Evolutionary conservation across 2,113 vertebrate genomes (phyloP), one percentile per base, ranked within the genome.

Genomic region (Tragelaphus buxtoni): DNA sequence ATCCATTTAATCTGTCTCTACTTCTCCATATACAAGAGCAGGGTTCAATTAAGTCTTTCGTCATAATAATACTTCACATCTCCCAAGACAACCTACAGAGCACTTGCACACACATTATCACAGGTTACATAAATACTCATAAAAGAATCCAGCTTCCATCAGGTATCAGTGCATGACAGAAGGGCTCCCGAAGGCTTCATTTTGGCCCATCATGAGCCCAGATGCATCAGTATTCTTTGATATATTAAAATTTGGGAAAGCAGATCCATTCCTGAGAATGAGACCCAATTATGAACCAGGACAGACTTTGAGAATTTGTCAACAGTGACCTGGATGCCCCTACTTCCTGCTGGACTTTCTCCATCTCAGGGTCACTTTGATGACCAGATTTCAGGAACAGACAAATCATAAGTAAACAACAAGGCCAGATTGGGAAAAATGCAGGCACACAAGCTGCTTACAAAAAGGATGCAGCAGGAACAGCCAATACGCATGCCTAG

Each of bases 401-500:
- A 63, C 9, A 39, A n/a, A 58, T 88, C 81, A 1, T 17, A 61
- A 49, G 61, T 6, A 87, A 72, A 88, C 11, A 84, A 61, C 49
- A n/a, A 91, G 55, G 77, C 49, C 80, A 42, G 56, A 65, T 9
- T 90, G 93, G 45, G 14, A 32, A 81, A 39, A 79, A 53, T 2
- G 55, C 30, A 77, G 87, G 51, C 22, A 2, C 24, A 35, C 1
- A n/a, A 26, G 53, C 18, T 49, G 53, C 61, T 63, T 76, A 26
- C 9, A 45, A 4, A 42, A 32, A 22, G 18, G 65, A 42, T 0
- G 45, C 17, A 9, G 26, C 30, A 32, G 79, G 14, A 30, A 74
- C 22, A 32, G 83, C 79, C 11, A 10, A 3, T 0, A 8, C 17
- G 0, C 1, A 2, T 3, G 24, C 16, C 1, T 0, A 12, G 28